Evolutionary conservation across 2,888 invertebrate genomes (phyloP), one percentile per base, ranked within the genome.

Genomic region (Synergus itoensis): DNA sequence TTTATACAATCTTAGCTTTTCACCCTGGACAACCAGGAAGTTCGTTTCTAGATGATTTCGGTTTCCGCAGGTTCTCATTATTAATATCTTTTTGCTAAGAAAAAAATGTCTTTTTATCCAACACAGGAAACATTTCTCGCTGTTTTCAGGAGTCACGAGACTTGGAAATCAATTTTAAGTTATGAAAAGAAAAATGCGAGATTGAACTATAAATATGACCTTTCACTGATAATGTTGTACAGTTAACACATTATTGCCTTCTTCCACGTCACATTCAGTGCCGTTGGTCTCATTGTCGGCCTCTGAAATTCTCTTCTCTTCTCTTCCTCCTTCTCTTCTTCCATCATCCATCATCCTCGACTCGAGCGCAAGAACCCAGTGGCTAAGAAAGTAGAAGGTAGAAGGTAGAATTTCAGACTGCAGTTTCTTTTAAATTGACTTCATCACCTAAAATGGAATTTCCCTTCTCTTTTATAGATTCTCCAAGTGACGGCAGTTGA

Each of bases 401-500:
- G 36, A 36, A 36, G 36, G 5, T 36, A 36, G 36, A 36, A 5
- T 36, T 60, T 60, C 11, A 21, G 45, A 21, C 3, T 18, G 18
- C 60, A 21, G 1, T 18, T 11, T 21, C 57, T 57, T 11, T 12
- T 21, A 60, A 18, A 18, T 53, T 8, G n/a, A 60, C 21, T 21
- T 60, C 2, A 21, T 60, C 18, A 7, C 36, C 36, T 36, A 36
- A 62, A 62, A 28, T 28, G 5, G 62, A 62, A 5, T 40, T 41
- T 45, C 0, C 28, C 41, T 67, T 36, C 7, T 60, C 18, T n/a
- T 86, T 93, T 92, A 78, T 94, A 97, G 97, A 95, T 97, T 84
- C 93, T 97, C 77, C 97, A 97, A 94, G 96, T 97, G 85, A 96
- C 96, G 85, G 99, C 99, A 2, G 95, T 96, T 82, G 99, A 99